Base-by-base conservation (phyloP, 2,797 vertebrate genomes). In the Sebastes nivosus region DNA sequence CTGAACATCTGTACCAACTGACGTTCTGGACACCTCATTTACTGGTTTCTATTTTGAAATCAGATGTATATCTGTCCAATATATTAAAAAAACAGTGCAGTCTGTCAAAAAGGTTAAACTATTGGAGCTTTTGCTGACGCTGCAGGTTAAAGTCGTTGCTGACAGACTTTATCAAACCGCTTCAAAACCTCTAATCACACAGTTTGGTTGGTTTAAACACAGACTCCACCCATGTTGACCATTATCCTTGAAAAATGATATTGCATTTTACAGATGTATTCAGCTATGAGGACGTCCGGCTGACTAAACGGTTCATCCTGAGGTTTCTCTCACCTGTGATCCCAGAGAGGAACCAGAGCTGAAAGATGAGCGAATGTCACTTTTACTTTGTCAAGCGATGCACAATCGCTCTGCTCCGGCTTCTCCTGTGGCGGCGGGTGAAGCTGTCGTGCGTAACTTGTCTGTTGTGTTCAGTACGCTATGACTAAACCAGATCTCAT, bases 371-470 rank as follows among this genome's bases (percentile, higher is more conserved):
- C 14, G 25, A 30, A 69, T 24, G 82, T 82, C 80, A 68, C 55
- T 72, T 80, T 34, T 5, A 61, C 30, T 87, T 65, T 54, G 68
- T 85, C 22, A 79, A 67, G 32, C 10, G 34, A 14, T 46, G 65
- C 71, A 4, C 3, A 6, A 25, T 32, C 14, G 0, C 25, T 27
- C 32, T 8, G 30, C 67, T 77, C n/a, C 16, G 8, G 42, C 61
- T 20, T 13, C 7, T 67, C 69, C 75, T 8, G 64, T 34, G 61
- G 79, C 67, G 5, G 20, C 50, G 1, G 71, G 46, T 2, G 77
- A 80, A 57, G 81, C 83, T 27, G 25, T 46, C 27, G 36, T 75
- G 74, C 38, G 25, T 77, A 27, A 55, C 5, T 13, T 18, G 36
- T 75, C 27, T n/a, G 65, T 18, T 60, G 79, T 67, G 72, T 78